Evolutionary conservation across 2,113 vertebrate species (phyloP).

Genomic region (Hydrolagus affinis): DNA sequence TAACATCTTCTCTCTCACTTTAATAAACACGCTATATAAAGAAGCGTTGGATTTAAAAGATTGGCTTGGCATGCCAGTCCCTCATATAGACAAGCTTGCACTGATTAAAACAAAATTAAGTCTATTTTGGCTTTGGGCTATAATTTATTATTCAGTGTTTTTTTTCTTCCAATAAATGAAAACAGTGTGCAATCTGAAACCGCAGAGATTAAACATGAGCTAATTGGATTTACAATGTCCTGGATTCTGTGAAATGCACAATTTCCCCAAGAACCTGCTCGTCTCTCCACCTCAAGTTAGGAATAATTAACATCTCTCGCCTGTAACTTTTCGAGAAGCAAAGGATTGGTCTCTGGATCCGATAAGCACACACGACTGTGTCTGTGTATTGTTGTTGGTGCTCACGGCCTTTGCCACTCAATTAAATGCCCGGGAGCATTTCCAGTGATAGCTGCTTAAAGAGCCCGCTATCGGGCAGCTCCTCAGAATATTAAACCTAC

Average conservation of each 20-base stretch:
- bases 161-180: neutral
- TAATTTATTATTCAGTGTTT: conserved; percentile 2
- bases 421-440: too few species aligned
- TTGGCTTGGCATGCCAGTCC: neutral
- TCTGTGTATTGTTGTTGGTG: neutral
- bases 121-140: neutral
- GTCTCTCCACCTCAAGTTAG: neutral
- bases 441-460: too few species aligned
- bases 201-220: conserved; percentile 17
- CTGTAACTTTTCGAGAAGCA: neutral
- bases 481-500: too few species aligned
- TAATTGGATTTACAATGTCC: conserved; percentile 16
- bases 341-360: too few species aligned
- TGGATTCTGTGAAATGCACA: conserved; percentile 16
- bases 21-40: conserved; percentile 32
- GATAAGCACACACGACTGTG: too few species aligned
- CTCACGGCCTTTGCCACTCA: neutral
- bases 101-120: conserved; percentile 13
- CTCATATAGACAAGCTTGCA: neutral
- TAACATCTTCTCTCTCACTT: conserved; percentile 44
- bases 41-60: neutral
- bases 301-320: conserved; percentile 26
- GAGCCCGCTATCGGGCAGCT: too few species aligned
- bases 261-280: neutral
- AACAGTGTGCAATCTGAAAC: neutral